Evolutionary conservation across 2,888 invertebrate species (phyloP).

Genomic region (Spisula subtruncata): DNA sequence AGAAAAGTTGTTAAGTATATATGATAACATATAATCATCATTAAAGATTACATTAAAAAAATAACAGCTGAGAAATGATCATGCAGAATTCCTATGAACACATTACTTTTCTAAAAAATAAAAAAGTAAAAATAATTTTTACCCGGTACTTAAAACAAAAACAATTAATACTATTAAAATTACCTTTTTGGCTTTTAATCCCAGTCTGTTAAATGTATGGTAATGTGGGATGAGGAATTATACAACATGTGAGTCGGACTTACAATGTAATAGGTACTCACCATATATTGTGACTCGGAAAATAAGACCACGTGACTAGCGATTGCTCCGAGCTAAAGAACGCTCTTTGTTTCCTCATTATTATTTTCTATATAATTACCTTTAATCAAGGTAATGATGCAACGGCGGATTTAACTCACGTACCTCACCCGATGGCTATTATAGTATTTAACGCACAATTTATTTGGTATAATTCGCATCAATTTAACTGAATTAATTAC

Average conservation of each 20-base stretch:
- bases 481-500: no score
- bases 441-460: neutral
- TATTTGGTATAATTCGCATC: neutral
- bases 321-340: neutral
- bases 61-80: no score
- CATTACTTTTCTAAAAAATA: no score
- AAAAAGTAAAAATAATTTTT: no score
- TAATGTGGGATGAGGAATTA: neutral
- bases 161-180: neutral
- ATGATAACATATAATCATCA: no score
- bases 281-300: neutral
- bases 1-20: no score
- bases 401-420: neutral
- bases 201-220: neutral
- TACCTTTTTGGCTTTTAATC: neutral
- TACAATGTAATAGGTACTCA: neutral
- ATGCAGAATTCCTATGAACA: no score
- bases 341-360: neutral
- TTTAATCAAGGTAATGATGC: constrained; percentile 15
- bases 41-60: no score
- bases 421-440: neutral
- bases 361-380: constrained; percentile 8
- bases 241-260: neutral
- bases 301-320: constrained; percentile 4
- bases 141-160: neutral